phyloP scores from a whole-genome alignment of 2,113 vertebrate genomes.

The Sylvietta virens region DNA sequence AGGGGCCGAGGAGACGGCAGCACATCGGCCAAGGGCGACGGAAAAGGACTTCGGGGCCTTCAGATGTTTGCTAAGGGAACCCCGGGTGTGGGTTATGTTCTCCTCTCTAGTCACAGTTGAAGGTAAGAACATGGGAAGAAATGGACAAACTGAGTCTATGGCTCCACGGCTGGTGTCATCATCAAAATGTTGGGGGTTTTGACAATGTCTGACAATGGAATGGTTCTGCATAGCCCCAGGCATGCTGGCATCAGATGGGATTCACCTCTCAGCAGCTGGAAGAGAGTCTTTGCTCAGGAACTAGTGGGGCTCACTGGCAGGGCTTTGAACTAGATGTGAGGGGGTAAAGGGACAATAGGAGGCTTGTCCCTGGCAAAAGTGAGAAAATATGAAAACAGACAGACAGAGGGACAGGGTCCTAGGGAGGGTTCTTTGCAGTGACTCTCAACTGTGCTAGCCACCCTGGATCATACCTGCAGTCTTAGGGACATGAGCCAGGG shows the following conservation, averaged over 20 bases:
- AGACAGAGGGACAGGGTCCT: not conserved
- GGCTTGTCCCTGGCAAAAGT: not conserved
- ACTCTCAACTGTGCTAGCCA: not conserved
- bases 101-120: not conserved
- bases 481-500: not conserved
- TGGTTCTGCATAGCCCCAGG: not conserved
- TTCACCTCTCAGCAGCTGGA: rapidly evolving
- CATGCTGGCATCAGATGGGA: not conserved
- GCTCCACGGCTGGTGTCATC: rapidly evolving
- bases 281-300: not conserved
- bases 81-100: not conserved
- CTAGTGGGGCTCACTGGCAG: not conserved
- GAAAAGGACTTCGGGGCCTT: not conserved
- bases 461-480: not conserved
- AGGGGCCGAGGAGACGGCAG: rapidly evolving
- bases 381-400: not conserved
- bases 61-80: no score
- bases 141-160: not conserved
- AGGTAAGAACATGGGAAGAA: not conserved
- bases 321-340: not conserved
- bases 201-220: not conserved
- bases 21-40: rapidly evolving
- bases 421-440: not conserved
- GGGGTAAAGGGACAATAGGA: not conserved
- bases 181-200: not conserved